These are phyloP conservation scores for Peromyscus aztecus DNA, from an alignment of 2,797 vertebrate genomes.

Conservation along the genomic window DNA sequence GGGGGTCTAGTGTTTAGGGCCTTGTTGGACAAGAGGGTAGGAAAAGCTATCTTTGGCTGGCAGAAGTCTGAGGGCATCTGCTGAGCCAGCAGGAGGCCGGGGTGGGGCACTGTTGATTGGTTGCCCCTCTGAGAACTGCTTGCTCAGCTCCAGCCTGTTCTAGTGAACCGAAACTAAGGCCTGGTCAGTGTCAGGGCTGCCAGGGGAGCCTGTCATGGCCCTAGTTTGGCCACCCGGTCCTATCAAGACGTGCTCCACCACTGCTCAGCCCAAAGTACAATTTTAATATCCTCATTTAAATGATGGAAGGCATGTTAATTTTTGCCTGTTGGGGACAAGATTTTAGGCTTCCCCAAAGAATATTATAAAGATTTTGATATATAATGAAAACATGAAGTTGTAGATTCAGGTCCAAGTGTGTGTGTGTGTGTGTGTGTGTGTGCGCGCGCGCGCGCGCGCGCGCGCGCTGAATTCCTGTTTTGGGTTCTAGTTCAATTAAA, in stretches of 20 bases:
- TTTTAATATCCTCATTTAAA: neutral
- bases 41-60: too few relatives aligned
- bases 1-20: too few relatives aligned
- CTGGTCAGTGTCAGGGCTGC: too few relatives aligned
- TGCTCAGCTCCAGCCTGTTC: too few relatives aligned
- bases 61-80: too few relatives aligned
- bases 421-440: neutral
- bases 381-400: neutral
- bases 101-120: too few relatives aligned
- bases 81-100: too few relatives aligned
- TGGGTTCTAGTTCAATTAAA: neutral
- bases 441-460: neutral
- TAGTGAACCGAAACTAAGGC: too few relatives aligned
- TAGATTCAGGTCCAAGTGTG: neutral
- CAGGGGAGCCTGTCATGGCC: too few relatives aligned
- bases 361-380: neutral
- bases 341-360: neutral
- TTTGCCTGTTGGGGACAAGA: neutral
- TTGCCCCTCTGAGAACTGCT: too few relatives aligned
- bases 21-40: too few relatives aligned
- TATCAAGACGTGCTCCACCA: neutral
- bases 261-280: neutral
- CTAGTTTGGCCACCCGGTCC: too few relatives aligned
- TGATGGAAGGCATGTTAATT: neutral
- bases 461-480: neutral